These are phyloP conservation scores for Cydia splendana DNA, from an alignment of 1,140 invertebrate genomes.

Conservation along the genomic window DNA sequence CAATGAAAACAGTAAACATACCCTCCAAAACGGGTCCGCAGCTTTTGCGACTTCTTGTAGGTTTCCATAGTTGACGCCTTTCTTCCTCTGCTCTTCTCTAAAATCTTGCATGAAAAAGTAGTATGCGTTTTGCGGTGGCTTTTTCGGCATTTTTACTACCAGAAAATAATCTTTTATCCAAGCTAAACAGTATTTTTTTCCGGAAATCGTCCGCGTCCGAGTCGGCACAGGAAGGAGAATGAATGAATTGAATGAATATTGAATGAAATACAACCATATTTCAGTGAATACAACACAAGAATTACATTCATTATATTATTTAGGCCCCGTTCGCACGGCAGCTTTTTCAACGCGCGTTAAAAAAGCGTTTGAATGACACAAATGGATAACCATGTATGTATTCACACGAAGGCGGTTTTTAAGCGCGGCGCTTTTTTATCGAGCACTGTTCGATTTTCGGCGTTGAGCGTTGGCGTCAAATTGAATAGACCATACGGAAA, in stretches of 20 bases:
- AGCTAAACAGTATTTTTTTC: background rate
- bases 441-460: too few relatives aligned
- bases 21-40: constrained; percentile 60
- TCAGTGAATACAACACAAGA: too few relatives aligned
- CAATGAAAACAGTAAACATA: constrained; percentile 40
- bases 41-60: constrained; percentile 61
- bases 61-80: constrained; percentile 59
- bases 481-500: too few relatives aligned
- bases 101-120: constrained; percentile 75
- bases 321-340: too few relatives aligned
- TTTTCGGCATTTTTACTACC: constrained; percentile 71
- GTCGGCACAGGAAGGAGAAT: background rate
- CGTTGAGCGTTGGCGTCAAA: too few relatives aligned
- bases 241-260: background rate
- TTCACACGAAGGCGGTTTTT: too few relatives aligned
- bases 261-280: background rate
- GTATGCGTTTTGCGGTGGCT: constrained; percentile 69
- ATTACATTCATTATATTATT: too few relatives aligned
- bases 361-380: too few relatives aligned
- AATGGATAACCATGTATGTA: too few relatives aligned
- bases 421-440: too few relatives aligned
- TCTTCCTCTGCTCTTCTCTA: constrained; percentile 59
- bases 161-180: background rate
- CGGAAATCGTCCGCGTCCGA: background rate
- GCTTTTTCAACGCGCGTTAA: too few relatives aligned